A percentile compares a stretch with the other conserved stretches of the same genome.
Conservation (phyloP, 2,113 vertebrate species). For the Otis tarda region DNA sequence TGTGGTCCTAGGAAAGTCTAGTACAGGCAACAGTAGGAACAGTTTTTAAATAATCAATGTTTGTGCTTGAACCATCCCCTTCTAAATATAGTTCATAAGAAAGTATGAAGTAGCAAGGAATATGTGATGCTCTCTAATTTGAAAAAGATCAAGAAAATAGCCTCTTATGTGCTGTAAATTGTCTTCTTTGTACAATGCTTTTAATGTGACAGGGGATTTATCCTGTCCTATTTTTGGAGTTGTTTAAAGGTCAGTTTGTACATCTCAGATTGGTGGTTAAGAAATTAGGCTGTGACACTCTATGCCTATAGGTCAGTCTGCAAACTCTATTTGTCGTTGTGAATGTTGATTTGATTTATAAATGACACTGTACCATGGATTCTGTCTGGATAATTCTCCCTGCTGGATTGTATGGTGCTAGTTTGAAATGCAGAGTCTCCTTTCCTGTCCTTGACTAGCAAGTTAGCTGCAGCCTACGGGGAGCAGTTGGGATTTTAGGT, state of each 20-base stretch:
- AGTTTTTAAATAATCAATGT: not conserved
- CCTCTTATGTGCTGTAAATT: not conserved
- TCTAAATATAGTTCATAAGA: not conserved
- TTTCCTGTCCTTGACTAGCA: not conserved
- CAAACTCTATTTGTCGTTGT: not conserved
- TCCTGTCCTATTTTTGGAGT: not conserved
- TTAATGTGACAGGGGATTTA: not conserved
- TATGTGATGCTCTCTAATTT: not conserved
- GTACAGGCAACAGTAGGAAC: not conserved
- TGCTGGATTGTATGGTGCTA: not conserved
- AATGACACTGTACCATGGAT: not conserved
- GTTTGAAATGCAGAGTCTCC: not conserved
- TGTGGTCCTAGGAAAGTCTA: not conserved
- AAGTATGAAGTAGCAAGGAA: not conserved
- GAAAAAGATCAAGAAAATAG: not conserved
- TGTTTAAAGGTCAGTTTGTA: constrained; percentile 19
- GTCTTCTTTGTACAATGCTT: not conserved
- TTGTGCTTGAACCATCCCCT: not conserved
- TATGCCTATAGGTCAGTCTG: not conserved
- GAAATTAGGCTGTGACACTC: not conserved
- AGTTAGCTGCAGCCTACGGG: not conserved
- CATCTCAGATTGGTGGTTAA: not conserved
- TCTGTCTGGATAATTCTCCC: not conserved
- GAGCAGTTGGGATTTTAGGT: not conserved
- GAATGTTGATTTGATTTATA: constrained; percentile 20